Evolutionary conservation across 2,113 vertebrate genomes (phyloP).

Genomic region (Mugil cephalus): DNA sequence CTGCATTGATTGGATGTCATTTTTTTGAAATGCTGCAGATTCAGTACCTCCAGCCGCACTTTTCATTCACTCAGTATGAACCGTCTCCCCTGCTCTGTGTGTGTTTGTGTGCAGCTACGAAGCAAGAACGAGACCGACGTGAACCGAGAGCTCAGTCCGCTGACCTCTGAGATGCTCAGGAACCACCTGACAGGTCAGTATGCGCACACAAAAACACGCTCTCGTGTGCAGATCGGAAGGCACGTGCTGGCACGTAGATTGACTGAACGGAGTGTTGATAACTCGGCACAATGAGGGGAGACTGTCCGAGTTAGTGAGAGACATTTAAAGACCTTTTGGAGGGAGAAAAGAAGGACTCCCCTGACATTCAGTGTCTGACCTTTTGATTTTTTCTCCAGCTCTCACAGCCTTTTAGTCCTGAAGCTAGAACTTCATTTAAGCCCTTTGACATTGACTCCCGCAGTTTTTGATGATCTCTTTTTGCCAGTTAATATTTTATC

Average conservation of each 20-base stretch:
- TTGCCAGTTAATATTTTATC: too few relatives aligned
- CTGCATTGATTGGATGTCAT: slow-evolving; percentile 11
- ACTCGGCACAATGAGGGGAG: neutral
- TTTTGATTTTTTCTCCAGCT: slow-evolving; percentile 36
- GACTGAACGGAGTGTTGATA: neutral
- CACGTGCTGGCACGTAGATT: neutral
- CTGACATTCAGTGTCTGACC: slow-evolving; percentile 27
- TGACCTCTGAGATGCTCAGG: slow-evolving; percentile 64
- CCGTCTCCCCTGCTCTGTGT: neutral
- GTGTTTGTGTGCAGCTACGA: slow-evolving; percentile 61
- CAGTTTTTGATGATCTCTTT: neutral
- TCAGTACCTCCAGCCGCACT: neutral
- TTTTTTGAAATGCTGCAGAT: slow-evolving; percentile 10
- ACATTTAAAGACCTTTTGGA: slow-evolving; percentile 32
- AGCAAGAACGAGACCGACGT: slow-evolving; percentile 3
- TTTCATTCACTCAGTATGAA: neutral
- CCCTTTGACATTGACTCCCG: neutral
- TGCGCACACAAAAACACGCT: neutral
- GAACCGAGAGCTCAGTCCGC: slow-evolving; percentile 12
- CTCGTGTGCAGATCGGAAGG: neutral
- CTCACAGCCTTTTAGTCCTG: neutral
- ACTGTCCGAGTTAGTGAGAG: slow-evolving; percentile 8
- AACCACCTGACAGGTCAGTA: slow-evolving; percentile 64
- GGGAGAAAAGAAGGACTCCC: slow-evolving; percentile 11
- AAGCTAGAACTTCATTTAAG: slow-evolving; percentile 4